A percentile compares a stretch with the other conserved stretches of the same genome.
phyloP scores from a whole-genome alignment of 2,888 invertebrate species.

The Hydriomena furcata region DNA sequence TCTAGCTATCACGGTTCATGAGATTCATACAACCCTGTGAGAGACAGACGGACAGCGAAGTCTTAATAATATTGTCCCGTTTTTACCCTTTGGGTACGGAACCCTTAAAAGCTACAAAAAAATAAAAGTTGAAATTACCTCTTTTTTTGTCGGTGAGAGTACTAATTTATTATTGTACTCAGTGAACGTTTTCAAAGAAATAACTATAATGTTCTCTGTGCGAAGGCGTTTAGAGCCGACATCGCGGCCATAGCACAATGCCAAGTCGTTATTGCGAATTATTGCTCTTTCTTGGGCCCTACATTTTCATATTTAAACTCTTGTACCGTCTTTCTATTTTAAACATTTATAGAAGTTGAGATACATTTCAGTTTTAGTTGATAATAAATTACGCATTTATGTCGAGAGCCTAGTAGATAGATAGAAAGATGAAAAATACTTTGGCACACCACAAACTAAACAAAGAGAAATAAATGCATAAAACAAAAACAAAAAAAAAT shows the following conservation, averaged over 20 bases:
- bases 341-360: slow-evolving; percentile 18
- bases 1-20: no score
- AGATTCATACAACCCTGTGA: no score
- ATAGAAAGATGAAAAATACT: no score
- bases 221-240: slow-evolving; percentile 42
- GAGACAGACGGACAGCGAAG: no score
- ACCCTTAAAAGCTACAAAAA: no score
- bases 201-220: slow-evolving; percentile 6
- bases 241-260: slow-evolving; percentile 36
- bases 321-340: slow-evolving; percentile 14
- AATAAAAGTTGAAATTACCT: no score
- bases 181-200: not conserved
- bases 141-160: no score
- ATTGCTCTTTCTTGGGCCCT: slow-evolving; percentile 40
- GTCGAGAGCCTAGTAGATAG: not conserved
- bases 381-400: not conserved
- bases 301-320: slow-evolving; percentile 34
- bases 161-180: not conserved
- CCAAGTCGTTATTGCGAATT: slow-evolving; percentile 56
- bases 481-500: no score
- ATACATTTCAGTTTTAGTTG: slow-evolving; percentile 24
- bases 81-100: not conserved
- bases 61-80: no score
- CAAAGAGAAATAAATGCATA: no score
- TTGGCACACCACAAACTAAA: no score